A percentile compares a stretch with the other conserved stretches of the same genome.
phyloP scores from a whole-genome alignment of 2,888 invertebrate genomes.

The Polyommatus icarus region DNA sequence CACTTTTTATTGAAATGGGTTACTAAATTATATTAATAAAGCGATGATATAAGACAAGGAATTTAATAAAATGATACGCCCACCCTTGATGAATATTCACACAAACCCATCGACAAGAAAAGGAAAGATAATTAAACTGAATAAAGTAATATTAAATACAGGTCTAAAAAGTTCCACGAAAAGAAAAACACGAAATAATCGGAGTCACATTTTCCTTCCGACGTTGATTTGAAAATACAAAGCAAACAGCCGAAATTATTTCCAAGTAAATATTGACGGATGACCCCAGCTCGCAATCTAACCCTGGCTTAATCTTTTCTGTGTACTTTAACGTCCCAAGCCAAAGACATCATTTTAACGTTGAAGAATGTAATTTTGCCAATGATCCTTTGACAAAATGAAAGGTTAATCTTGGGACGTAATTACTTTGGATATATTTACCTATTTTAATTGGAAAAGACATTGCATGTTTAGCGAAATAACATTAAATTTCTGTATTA shows the following conservation, averaged over 20 bases:
- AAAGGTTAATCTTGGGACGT: neutral
- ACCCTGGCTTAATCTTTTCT: conserved; percentile 50
- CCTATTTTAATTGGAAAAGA: neutral
- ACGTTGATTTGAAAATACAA: conserved; percentile 47
- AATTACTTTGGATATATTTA: neutral
- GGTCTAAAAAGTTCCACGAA: conserved; percentile 24
- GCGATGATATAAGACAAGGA: neutral
- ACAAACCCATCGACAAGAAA: conserved; percentile 15
- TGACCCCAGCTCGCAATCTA: conserved; percentile 45
- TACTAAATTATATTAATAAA: neutral
- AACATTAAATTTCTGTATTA: no score
- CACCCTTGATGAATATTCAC: conserved; percentile 18
- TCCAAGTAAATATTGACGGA: conserved; percentile 59
- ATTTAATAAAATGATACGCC: neutral
- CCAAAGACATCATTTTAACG: conserved; percentile 44
- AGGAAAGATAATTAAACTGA: conserved; percentile 18
- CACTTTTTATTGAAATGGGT: conserved; percentile 5
- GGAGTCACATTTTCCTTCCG: conserved; percentile 40
- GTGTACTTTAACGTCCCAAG: conserved; percentile 43
- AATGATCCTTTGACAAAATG: conserved; percentile 27
- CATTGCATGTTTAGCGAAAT: neutral
- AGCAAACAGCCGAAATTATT: conserved; percentile 56
- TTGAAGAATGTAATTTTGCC: conserved; percentile 29
- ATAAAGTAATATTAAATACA: conserved; percentile 22
- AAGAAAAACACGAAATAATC: conserved; percentile 35